Evolutionary conservation across 1,140 invertebrate species (phyloP), one percentile per base, ranked within the genome.

Genomic region (Anthonomus grandis): DNA sequence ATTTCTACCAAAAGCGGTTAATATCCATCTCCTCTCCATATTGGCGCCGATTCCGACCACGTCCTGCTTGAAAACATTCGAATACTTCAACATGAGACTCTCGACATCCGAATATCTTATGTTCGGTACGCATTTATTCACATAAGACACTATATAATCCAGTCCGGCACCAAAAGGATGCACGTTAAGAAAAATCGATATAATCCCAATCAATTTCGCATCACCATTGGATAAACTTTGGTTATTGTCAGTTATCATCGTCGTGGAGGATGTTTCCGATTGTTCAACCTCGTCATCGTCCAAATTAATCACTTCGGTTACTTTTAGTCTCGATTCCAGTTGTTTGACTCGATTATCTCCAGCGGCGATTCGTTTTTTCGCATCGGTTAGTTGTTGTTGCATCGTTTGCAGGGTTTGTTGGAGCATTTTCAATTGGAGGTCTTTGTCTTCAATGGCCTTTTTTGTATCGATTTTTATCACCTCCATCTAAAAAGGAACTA

Each of bases 161-260:
- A 90, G 79, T 52, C 86, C 87, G 2, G 90, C 89, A 36, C 91
- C 91, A 69, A 89, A 88, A 0, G 91, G 91, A 78, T 94, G 91
- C 37, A 93, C 86, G 69, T 93, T 86, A 23, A 93, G 79, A 76
- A 91, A 93, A 27, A 87, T 87, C 13, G 89, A 86, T 41, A 91
- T 84, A 31, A 93, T 76, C 57, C 89, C 88, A 58, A 87, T 83
- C n/a, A 87, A 71, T 67, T 83, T 83, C 1, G 84, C 85, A 65
- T 87, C 84, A 57, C 39, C 12, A 38, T 2, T 4, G 18, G 34
- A 31, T 39, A 17, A n/a, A n/a, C 8, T 17, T 15, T n/a, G 23
- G 41, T 22, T 42, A 6, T 34, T 50, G 10, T 64, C 60, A 18
- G 45, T 47, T 19, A 37, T 60, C 10, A 31, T 59, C 1, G 46